A percentile compares a stretch with the other conserved stretches of the same genome.
Conservation (phyloP, 2,888 invertebrate species). For the Zygothrica quintamaculata region DNA sequence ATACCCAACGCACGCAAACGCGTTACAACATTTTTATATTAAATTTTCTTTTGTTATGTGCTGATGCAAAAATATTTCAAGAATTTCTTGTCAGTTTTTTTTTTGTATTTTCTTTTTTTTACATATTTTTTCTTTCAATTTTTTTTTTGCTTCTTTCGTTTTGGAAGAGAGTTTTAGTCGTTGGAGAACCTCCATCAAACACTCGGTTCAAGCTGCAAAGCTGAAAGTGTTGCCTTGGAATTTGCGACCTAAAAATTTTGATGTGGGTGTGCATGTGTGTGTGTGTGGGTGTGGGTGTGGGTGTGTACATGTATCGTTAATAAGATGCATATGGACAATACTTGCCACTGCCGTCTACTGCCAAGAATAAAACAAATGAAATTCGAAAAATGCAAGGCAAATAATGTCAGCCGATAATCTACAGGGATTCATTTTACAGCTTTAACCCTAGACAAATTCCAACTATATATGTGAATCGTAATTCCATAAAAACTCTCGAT, state of each 20-base stretch:
- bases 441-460: no score
- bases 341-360: not conserved
- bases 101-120: constrained; percentile 4
- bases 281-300: constrained; percentile 21
- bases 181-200: no score
- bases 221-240: constrained; percentile 52
- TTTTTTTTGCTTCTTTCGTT: not conserved
- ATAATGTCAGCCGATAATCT: no score
- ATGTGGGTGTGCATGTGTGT: constrained; percentile 17
- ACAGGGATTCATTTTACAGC: no score
- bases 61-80: constrained; percentile 55
- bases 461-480: no score
- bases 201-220: constrained; percentile 4
- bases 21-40: constrained; percentile 63
- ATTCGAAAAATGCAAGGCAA: no score
- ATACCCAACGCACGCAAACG: constrained; percentile 30
- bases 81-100: constrained; percentile 32
- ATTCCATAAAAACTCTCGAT: no score
- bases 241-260: constrained; percentile 21
- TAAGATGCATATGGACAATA: constrained; percentile 3
- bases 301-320: constrained; percentile 13
- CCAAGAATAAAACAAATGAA: no score
- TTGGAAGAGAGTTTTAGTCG: no score
- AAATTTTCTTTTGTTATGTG: constrained; percentile 55
- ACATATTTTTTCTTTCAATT: constrained; percentile 16